phyloP scores from a whole-genome alignment of 2,797 vertebrate genomes.

The Dallia pectoralis region DNA sequence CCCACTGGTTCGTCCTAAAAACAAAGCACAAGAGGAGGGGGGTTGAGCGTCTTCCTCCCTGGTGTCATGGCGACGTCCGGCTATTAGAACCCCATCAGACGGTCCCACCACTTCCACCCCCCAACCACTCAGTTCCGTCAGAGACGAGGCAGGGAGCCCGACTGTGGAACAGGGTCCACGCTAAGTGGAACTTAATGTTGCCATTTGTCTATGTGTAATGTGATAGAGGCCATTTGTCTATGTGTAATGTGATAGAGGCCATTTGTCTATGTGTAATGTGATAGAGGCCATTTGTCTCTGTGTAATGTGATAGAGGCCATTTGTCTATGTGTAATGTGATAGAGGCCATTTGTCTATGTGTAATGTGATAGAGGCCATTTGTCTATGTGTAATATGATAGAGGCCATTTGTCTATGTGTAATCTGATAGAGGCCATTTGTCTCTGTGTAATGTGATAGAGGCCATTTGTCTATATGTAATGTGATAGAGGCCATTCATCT shows the following conservation, averaged over 20 bases:
- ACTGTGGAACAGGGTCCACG: constrained; percentile 29
- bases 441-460: background rate
- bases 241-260: background rate
- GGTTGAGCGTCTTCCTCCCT: constrained; percentile 55
- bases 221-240: constrained; percentile 17
- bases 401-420: constrained; percentile 29
- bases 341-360: constrained; percentile 25
- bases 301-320: too few relatives aligned
- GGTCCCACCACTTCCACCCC: constrained; percentile 7
- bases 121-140: constrained; percentile 27
- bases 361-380: too few relatives aligned
- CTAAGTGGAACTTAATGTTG: constrained; percentile 38
- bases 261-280: background rate
- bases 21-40: constrained; percentile 49
- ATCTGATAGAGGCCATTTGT: too few relatives aligned
- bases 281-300: constrained; percentile 24
- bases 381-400: background rate
- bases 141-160: constrained; percentile 29
- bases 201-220: background rate
- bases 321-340: background rate
- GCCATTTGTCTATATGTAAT: too few relatives aligned
- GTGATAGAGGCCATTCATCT: background rate
- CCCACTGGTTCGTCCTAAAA: constrained; percentile 64
- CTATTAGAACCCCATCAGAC: constrained; percentile 65
- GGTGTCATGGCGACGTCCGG: constrained; percentile 57